A percentile compares a stretch with the other conserved stretches of the same genome.
Evolutionary conservation across 2,888 invertebrate species (phyloP).

Genomic region (Andrena haemorrhoa): DNA sequence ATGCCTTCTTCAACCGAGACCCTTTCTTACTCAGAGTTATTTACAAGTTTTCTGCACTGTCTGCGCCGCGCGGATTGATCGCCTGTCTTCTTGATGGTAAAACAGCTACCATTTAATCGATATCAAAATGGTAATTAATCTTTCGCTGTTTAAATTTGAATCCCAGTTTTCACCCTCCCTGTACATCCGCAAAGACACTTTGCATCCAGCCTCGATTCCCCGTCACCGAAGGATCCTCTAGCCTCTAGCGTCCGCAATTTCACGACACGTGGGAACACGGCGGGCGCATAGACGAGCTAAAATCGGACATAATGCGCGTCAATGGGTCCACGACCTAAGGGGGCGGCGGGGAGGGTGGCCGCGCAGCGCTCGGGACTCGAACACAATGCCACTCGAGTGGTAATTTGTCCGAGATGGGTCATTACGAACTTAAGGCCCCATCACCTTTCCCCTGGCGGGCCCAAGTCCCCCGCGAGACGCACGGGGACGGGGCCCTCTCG

Average conservation of each 20-base stretch:
- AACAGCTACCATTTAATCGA: neutral
- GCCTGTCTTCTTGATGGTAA: no score
- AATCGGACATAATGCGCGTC: slow-evolving; percentile 45
- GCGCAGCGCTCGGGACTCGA: slow-evolving; percentile 70
- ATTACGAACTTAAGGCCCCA: slow-evolving; percentile 57
- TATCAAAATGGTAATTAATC: neutral
- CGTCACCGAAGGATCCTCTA: neutral
- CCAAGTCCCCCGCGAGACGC: slow-evolving; percentile 50
- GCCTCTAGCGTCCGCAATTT: slow-evolving; percentile 14
- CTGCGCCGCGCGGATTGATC: no score
- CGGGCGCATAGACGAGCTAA: neutral
- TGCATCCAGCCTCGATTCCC: neutral
- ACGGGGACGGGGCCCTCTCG: slow-evolving; percentile 50
- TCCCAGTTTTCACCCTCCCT: no score
- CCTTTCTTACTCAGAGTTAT: neutral
- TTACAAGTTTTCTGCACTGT: neutral
- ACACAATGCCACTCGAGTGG: slow-evolving; percentile 76
- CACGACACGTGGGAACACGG: slow-evolving; percentile 21
- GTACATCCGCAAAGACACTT: neutral
- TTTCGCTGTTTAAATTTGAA: no score
- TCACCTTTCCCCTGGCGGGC: slow-evolving; percentile 37
- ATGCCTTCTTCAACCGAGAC: neutral
- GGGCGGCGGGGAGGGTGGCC: slow-evolving; percentile 15
- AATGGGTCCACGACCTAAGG: slow-evolving; percentile 52
- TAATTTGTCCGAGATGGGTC: slow-evolving; percentile 71